Conservation (phyloP, 2,113 vertebrate genomes). For the Pluvialis apricaria region DNA sequence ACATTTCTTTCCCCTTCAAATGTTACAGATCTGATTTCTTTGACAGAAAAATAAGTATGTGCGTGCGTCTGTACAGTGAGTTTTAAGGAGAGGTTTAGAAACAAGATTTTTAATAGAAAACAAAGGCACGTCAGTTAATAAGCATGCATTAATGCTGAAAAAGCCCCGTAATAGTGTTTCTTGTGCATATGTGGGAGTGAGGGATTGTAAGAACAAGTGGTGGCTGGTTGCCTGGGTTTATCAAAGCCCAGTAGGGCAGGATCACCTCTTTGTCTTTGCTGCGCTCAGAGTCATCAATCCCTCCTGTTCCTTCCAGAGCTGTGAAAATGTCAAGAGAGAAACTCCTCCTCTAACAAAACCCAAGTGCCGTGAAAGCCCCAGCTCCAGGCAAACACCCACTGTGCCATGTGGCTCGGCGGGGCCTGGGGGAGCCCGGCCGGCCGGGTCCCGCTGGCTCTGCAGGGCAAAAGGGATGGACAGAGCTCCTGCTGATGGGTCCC, state of each 20-base stretch:
- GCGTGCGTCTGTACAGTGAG: background rate
- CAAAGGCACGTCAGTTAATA: conserved; percentile 59
- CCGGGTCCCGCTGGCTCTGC: accelerated
- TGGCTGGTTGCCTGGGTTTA: conserved; percentile 75
- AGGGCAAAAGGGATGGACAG: background rate
- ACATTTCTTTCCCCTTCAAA: conserved; percentile 58
- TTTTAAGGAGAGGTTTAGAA: conserved; percentile 48
- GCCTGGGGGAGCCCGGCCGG: background rate
- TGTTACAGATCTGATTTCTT: conserved; percentile 9
- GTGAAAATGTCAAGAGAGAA: conserved; percentile 65
- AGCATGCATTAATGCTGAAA: conserved; percentile 36
- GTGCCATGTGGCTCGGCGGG: accelerated
- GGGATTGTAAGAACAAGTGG: conserved; percentile 72
- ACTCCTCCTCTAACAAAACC: background rate
- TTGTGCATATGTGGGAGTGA: conserved; percentile 61
- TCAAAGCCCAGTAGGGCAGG: conserved; percentile 72
- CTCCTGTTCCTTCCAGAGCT: conserved; percentile 53
- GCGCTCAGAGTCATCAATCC: conserved; percentile 55
- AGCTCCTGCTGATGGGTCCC: background rate
- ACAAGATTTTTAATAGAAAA: conserved; percentile 52
- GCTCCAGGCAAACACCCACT: background rate
- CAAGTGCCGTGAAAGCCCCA: background rate
- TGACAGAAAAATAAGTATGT: conserved; percentile 46
- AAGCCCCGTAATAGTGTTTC: conserved; percentile 20
- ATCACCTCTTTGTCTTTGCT: conserved; percentile 68